Evolutionary conservation across 2,797 vertebrate species (phyloP).

Genomic region (Scarus forsteni): DNA sequence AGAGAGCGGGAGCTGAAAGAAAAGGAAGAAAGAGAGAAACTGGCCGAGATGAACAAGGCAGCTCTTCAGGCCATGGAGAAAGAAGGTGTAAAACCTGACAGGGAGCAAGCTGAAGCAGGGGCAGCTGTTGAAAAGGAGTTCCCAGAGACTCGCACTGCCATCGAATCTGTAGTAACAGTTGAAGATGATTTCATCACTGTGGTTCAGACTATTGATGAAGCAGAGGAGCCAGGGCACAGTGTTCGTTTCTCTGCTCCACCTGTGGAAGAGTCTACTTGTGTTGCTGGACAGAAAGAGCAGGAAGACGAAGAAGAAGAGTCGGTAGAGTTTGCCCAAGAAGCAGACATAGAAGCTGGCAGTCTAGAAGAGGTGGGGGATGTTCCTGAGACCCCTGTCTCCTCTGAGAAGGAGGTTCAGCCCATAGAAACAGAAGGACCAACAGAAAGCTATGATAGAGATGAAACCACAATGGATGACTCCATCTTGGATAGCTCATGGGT

Average conservation of each 20-base stretch:
- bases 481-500: slow-evolving; percentile 99
- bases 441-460: slow-evolving; percentile 94
- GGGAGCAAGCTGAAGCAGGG: slow-evolving; percentile 54
- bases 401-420: slow-evolving; percentile 79
- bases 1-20: slow-evolving; percentile 42
- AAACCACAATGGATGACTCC: slow-evolving; percentile 98
- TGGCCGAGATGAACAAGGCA: slow-evolving; percentile 38
- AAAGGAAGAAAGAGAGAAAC: background rate
- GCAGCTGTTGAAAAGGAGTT: slow-evolving; percentile 67
- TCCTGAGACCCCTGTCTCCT: slow-evolving; percentile 85
- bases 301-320: slow-evolving; percentile 85
- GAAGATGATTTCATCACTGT: slow-evolving; percentile 99
- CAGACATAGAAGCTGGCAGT: slow-evolving; percentile 82
- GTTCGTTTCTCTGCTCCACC: slow-evolving; percentile 92
- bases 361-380: slow-evolving; percentile 80
- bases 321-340: slow-evolving; percentile 85
- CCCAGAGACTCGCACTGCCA: slow-evolving; percentile 87
- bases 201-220: slow-evolving; percentile 95
- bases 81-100: slow-evolving; percentile 13
- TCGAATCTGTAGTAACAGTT: slow-evolving; percentile 96
- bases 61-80: slow-evolving; percentile 27
- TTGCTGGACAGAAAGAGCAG: slow-evolving; percentile 77
- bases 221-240: slow-evolving; percentile 92
- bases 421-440: slow-evolving; percentile 88
- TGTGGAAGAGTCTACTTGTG: slow-evolving; percentile 79